Base-by-base conservation (phyloP, 37 sponge, comb jelly and placozoan species). In the Bolinopsis microptera region DNA sequence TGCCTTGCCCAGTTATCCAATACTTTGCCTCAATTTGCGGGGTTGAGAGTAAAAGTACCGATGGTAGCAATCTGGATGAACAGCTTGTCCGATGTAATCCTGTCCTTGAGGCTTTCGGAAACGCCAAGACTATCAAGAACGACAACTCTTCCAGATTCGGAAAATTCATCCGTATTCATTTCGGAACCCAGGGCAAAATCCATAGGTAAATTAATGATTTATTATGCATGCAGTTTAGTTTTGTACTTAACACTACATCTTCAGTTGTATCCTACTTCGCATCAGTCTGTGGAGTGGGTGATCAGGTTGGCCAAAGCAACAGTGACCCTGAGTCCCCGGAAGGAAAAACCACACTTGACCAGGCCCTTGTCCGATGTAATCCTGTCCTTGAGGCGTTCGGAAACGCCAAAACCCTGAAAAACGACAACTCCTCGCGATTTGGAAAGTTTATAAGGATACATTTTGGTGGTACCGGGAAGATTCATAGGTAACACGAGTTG, bases 371-470 rank as follows among this genome's bases (percentile, higher is more conserved):
- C 39, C 93, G 76, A 39, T 69, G 75, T 93, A 93, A 93, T 28
- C 93, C 93, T 27, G 75, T 93, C 0, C 38, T 93, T 69, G 93
- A 93, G 41, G 69, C 93, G 8, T 93, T 93, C 72, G 93, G 93
- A 21, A 93, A 93, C 72, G 93, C 93, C 25, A 93, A 93, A 37
- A 93, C 93, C 27, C 74, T 93, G 33, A 69, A 72, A 93, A 93
- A 93, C 39, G 76, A 93, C 72, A 93, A 93, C 76, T 93, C 93
- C 39, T 93, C 93, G 76, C 68, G 93, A 69, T 93, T 93, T 69
- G 93, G 93, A 31, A 93, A 93, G 76, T 93, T 93, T 93, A 38
- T 93, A 32, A 21, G 93, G 41, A 72, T 93, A 69, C 93, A 93
- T 93, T 93, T 93, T 35, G 93, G 93, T 38, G 76, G 32, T 1